Conservation (phyloP, 2,113 vertebrate species). For the Illadopsis cleaveri region DNA sequence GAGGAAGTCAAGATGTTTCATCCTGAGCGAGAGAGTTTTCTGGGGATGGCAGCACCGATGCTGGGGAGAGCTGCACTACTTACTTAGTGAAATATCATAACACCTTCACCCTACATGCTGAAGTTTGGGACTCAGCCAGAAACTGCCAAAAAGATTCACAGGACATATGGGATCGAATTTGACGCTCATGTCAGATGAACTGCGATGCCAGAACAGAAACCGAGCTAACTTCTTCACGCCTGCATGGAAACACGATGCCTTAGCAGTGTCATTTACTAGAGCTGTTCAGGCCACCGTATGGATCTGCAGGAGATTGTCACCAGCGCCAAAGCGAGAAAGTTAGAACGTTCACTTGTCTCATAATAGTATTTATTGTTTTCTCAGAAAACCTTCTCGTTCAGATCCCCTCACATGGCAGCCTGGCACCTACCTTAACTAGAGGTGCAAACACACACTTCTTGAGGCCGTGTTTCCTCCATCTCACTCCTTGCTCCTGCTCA, state of each 20-base stretch:
- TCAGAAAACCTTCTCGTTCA: background rate
- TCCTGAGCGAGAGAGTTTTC: background rate
- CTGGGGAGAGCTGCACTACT: background rate
- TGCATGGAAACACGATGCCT: slow-evolving; percentile 23
- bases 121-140: slow-evolving; percentile 54
- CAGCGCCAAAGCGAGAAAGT: slow-evolving; percentile 4
- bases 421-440: background rate
- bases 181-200: slow-evolving; percentile 50
- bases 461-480: rapidly evolving
- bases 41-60: background rate
- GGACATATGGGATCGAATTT: slow-evolving; percentile 54
- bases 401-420: background rate
- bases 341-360: background rate
- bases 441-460: rapidly evolving
- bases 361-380: background rate
- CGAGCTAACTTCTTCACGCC: slow-evolving; percentile 43
- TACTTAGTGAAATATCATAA: slow-evolving; percentile 26
- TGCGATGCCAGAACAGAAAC: slow-evolving; percentile 47
- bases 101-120: slow-evolving; percentile 57
- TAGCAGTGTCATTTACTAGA: slow-evolving; percentile 47
- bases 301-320: background rate
- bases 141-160: slow-evolving; percentile 65
- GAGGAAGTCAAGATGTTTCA: background rate
- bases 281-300: slow-evolving; percentile 40
- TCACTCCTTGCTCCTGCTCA: background rate